Percentiles rank a stretch among this genome's conserved stretches.
Evolutionary conservation across 2,888 invertebrate genomes (phyloP).

Genomic region (Pristionchus maxplancki): DNA sequence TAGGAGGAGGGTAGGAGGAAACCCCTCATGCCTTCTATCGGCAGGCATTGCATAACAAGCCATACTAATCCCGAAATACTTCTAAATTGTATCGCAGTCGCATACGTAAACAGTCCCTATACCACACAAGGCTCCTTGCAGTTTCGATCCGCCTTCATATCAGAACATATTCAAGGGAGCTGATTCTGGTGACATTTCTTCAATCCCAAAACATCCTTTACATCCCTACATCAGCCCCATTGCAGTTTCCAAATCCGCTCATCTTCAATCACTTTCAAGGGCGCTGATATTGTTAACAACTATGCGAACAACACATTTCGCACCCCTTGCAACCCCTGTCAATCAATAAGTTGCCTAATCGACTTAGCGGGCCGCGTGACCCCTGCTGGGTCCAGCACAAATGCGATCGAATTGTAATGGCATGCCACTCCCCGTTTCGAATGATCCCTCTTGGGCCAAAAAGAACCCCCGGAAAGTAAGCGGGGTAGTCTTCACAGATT

Average conservation of each 20-base stretch:
- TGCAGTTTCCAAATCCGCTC: too few relatives aligned
- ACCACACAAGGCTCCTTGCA: not conserved
- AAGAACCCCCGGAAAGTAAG: too few relatives aligned
- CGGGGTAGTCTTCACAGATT: not conserved
- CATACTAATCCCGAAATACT: not conserved
- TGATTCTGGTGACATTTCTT: too few relatives aligned
- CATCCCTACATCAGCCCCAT: too few relatives aligned
- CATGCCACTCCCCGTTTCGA: not conserved
- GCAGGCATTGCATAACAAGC: not conserved
- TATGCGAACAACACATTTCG: too few relatives aligned
- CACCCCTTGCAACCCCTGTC: not conserved
- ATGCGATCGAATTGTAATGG: not conserved
- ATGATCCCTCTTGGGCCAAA: too few relatives aligned
- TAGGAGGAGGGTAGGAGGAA: not conserved
- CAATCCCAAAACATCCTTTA: too few relatives aligned
- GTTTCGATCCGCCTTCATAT: not conserved
- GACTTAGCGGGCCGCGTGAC: not conserved
- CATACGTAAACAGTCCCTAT: not conserved
- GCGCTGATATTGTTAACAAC: too few relatives aligned
- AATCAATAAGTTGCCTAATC: constrained; percentile 14
- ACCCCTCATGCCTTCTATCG: not conserved
- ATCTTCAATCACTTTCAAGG: not conserved
- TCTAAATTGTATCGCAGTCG: not conserved
- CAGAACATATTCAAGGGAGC: not conserved
- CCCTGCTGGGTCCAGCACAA: not conserved